These are phyloP conservation scores for Caenorhabditis sp. DNA, from an alignment of 2,888 invertebrate species.

Conservation along the genomic window DNA sequence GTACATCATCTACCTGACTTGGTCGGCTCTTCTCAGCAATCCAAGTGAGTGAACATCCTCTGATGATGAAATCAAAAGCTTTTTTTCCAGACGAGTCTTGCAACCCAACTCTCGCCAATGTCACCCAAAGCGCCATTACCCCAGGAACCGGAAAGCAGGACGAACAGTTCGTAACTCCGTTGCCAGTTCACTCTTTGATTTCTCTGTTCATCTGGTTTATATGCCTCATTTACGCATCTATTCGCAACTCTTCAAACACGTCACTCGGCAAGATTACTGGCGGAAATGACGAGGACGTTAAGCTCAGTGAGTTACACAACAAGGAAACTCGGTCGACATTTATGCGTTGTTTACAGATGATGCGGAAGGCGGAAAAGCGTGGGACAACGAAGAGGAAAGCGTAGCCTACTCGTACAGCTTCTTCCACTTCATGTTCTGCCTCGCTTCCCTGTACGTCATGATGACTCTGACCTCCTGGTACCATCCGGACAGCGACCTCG, in stretches of 20 bases:
- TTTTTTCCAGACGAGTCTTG: slow-evolving; percentile 84
- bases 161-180: slow-evolving; percentile 68
- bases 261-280: slow-evolving; percentile 88
- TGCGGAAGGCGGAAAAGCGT: slow-evolving; percentile 79
- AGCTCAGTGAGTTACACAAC: slow-evolving; percentile 75
- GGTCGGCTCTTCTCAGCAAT: slow-evolving; percentile 96
- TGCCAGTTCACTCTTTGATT: slow-evolving; percentile 88
- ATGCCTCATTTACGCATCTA: slow-evolving; percentile 94
- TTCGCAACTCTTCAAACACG: slow-evolving; percentile 93
- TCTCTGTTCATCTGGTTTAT: slow-evolving; percentile 93
- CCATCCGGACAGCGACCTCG: slow-evolving; percentile 84
- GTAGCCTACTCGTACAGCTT: slow-evolving; percentile 82
- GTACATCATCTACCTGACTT: slow-evolving; percentile 95
- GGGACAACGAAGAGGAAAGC: slow-evolving; percentile 90
- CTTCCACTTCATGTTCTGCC: slow-evolving; percentile 87
- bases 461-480: slow-evolving; percentile 99
- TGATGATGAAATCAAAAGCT: no score
- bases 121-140: slow-evolving; percentile 27
- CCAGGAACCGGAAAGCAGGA: slow-evolving; percentile 6
- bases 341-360: slow-evolving; percentile 42
- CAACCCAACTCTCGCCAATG: slow-evolving; percentile 83
- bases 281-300: slow-evolving; percentile 66
- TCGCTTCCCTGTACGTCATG: slow-evolving; percentile 98
- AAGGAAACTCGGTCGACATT: neutral
- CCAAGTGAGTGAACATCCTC: no score